Base-by-base conservation (phyloP, 2,888 invertebrate genomes). In the Halictus ligatus region DNA sequence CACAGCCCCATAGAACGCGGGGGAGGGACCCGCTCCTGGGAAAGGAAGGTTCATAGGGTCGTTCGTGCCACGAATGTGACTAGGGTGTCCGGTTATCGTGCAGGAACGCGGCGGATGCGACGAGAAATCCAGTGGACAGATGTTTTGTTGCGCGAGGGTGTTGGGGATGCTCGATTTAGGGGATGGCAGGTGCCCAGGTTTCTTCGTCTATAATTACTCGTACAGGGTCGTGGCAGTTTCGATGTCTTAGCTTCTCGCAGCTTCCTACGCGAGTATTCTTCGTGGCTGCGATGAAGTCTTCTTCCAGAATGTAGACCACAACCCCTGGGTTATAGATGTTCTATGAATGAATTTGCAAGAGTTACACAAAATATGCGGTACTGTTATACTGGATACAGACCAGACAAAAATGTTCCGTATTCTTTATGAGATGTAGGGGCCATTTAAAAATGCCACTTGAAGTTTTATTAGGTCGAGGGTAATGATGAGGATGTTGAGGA, bases 31-130 rank as follows among this genome's bases (percentile, higher is more conserved):
- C 25, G 21, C 50, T 35, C 74, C 80, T 84, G 85, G 76, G 84
- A 84, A 85, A 81, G 73, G 29, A 76, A 58, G 48, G 74, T 73
- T 54, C 54, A 54, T n/a, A 10, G 54, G 54, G n/a, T 54, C 54
- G 64, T 48, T 58, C 15, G 69, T 74, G 43, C 12, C 5, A n/a
- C 73, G 25, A 60, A 76, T 67, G 83, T 75, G 76, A 69, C 69
- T 13, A 50, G 18, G 50, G 78, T 13, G 35, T 85, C 1, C 1
- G 74, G 21, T 73, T 84, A 60, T 46, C n/a, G 50, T 18, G 15
- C 43, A 54, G n/a, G 13, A 25, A 25, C 29, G 46, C 58, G 21
- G n/a, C 50, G 64, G 64, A 50, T 8, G 81, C 69, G n/a, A 40
- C 67, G 35, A 35, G 35, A 21, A n/a, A n/a, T 54, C 54, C 21